Percentiles rank a stretch among this genome's conserved stretches.
These are phyloP conservation scores for Microctonus hyperodae DNA, from an alignment of 2,888 invertebrate species.

Conservation along the genomic window DNA sequence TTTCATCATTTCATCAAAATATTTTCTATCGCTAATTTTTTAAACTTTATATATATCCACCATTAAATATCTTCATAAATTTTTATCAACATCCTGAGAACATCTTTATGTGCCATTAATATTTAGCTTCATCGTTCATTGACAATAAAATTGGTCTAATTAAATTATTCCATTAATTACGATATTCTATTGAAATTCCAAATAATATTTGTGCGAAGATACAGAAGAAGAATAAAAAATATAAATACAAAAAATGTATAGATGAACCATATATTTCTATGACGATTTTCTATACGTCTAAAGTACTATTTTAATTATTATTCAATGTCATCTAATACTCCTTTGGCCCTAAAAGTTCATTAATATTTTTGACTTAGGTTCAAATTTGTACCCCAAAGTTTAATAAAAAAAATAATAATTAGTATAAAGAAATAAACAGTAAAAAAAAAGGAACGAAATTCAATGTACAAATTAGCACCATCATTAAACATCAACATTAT, in stretches of 20 bases:
- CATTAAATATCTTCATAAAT: background rate
- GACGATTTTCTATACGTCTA: background rate
- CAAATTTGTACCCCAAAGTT: background rate
- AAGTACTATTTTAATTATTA: background rate
- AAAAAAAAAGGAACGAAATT: background rate
- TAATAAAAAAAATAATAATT: background rate
- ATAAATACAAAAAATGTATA: background rate
- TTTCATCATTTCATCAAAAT: slow-evolving; percentile 3
- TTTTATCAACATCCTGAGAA: background rate
- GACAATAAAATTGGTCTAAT: background rate
- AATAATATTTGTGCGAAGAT: background rate
- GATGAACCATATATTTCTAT: background rate
- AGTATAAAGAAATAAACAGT: background rate
- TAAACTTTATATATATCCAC: background rate
- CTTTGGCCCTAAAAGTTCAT: background rate
- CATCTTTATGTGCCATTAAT: background rate
- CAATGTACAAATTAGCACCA: background rate
- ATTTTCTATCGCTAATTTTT: background rate
- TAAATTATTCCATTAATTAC: background rate
- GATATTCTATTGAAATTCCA: background rate
- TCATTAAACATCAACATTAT: background rate
- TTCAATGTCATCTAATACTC: background rate
- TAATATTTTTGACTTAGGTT: background rate
- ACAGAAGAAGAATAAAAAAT: background rate
- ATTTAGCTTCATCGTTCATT: background rate